These are phyloP conservation scores for Parotia lawesii DNA, from an alignment of 2,113 vertebrate species.

Conservation along the genomic window DNA sequence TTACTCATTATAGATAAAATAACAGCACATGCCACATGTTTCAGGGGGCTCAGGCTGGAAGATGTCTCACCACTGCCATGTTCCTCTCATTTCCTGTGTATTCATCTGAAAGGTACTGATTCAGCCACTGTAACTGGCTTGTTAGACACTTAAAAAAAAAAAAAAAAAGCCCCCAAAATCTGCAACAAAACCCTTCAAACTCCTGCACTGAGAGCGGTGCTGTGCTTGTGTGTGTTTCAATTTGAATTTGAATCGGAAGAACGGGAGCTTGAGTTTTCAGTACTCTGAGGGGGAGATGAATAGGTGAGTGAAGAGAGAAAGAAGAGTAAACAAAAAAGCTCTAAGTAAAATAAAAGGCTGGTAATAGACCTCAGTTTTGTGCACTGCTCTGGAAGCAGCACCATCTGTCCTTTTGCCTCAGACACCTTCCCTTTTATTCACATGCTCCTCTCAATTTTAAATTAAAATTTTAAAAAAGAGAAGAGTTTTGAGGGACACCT, in stretches of 20 bases:
- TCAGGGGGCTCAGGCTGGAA: neutral
- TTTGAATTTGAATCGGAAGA: constrained; percentile 32
- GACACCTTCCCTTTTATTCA: neutral
- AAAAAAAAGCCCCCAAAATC: neutral
- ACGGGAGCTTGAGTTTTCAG: constrained; percentile 1
- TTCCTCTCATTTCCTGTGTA: constrained; percentile 42
- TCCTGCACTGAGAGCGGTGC: neutral
- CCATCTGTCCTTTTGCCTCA: constrained; percentile 31
- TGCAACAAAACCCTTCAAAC: neutral
- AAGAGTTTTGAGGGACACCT: neutral
- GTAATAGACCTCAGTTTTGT: neutral
- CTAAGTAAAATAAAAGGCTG: neutral
- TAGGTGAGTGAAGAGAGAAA: constrained; percentile 2
- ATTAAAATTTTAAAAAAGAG: neutral
- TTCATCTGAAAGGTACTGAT: constrained; percentile 48
- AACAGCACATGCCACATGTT: neutral
- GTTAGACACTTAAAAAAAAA: neutral
- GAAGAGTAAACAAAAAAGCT: constrained; percentile 7
- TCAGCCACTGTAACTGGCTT: constrained; percentile 21
- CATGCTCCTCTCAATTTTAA: neutral
- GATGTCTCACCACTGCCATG: constrained; percentile 17
- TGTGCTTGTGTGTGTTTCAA: neutral
- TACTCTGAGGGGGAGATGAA: neutral
- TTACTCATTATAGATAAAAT: neutral
- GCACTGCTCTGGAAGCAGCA: neutral